Evolutionary conservation across 2,888 invertebrate genomes (phyloP), one percentile per base, ranked within the genome.

Genomic region (Dryobotodes eremita): DNA sequence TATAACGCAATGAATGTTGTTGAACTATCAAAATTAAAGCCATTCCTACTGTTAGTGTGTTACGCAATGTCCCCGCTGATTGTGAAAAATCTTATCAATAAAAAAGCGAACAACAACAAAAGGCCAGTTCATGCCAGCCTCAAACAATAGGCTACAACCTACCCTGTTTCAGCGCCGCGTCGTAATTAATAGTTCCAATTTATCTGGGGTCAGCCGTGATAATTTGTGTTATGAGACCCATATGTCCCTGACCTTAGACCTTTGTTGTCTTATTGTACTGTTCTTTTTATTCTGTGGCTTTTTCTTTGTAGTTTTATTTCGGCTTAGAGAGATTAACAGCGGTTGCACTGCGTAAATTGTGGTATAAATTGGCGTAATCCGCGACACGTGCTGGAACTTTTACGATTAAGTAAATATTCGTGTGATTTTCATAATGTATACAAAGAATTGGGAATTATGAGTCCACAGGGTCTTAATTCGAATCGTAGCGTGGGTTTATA

Each of bases 171-270:
- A 84, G 75, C 64, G 50, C n/a, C 11, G 10, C 78, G 53, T 11
- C 73, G 71, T 82, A 82, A 87, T 87, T 88, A 87, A 87, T 87
- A 85, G 89, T 79, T 64, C 61, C 66, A 84, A 84, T 88, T 88
- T 87, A 86, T 86, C 42, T 76, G 42, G 68, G 82, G 82, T 77
- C 84, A 86, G 71, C 74, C 75, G 64, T 77, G 48, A 85, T 86
- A 71, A 86, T 80, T 82, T 68, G 62, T 70, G 79, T 84, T 77
- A 83, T 84, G 72, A 71, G 76, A 61, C 77, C 57, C 75, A 79
- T 82, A 78, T 82, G 75, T 68, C 70, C 85, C 57, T 84, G 82
- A 79, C 79, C 86, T 86, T 64, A 69, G 71, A 42, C 84, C 72
- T 83, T 74, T 74, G 59, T 74, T 71, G 71, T 64, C 57, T 70